Evolutionary conservation across 2,113 vertebrate species (phyloP).

Genomic region (Amblyornis subalaris): DNA sequence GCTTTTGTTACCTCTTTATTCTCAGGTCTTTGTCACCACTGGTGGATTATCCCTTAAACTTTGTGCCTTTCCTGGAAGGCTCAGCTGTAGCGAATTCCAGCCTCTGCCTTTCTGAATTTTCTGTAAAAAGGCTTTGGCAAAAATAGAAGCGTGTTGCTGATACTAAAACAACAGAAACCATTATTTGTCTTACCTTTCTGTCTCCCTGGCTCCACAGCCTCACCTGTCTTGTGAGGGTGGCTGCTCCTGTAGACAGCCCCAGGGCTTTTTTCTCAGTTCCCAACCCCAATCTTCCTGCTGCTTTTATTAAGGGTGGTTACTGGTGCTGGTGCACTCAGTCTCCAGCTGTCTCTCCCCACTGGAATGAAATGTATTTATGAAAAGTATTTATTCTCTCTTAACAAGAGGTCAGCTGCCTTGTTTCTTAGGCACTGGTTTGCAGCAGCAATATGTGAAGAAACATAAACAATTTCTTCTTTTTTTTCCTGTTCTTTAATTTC

Average conservation of each 20-base stretch:
- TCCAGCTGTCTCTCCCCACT: not conserved
- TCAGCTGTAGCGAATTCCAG: not conserved
- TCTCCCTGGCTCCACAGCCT: not conserved
- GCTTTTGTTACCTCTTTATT: not conserved
- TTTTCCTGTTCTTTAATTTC: not conserved
- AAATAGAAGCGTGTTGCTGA: not conserved
- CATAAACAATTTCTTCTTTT: not conserved
- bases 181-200: not conserved
- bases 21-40: not conserved
- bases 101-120: not conserved
- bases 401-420: not conserved
- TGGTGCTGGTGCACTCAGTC: not conserved
- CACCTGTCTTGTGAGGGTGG: not conserved
- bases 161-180: not conserved
- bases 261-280: not conserved
- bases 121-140: not conserved
- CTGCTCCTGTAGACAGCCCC: not conserved
- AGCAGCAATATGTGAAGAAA: not conserved
- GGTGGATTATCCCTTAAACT: not conserved
- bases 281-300: not conserved
- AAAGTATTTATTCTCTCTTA: not conserved
- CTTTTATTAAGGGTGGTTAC: not conserved
- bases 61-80: not conserved
- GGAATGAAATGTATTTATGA: not conserved
- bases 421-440: not conserved